phyloP scores from a whole-genome alignment of 2,113 vertebrate genomes.

The Pluvialis apricaria region DNA sequence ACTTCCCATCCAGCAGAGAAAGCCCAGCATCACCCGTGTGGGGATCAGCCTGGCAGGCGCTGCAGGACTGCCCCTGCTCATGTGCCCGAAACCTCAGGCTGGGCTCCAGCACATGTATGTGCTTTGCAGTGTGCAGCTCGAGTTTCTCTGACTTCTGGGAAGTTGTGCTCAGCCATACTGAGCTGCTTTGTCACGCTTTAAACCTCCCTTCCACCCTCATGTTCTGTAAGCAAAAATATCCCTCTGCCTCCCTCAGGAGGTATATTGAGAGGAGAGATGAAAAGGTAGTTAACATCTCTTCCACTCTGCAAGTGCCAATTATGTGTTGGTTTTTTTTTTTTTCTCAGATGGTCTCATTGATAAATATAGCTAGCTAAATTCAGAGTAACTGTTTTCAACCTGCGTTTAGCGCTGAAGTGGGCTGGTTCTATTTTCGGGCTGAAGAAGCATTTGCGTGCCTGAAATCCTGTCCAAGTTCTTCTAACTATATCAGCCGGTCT shows the following conservation, averaged over 20 bases:
- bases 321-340: background rate
- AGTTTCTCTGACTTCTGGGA: background rate
- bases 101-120: accelerated
- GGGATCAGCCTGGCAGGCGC: accelerated
- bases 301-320: background rate
- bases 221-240: conserved; percentile 27
- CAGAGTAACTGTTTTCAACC: conserved; percentile 36
- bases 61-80: accelerated
- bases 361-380: conserved; percentile 54
- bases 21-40: accelerated
- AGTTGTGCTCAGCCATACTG: background rate
- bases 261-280: background rate
- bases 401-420: conserved; percentile 31
- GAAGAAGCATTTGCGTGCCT: background rate
- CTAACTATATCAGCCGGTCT: conserved; percentile 16
- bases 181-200: background rate
- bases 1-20: background rate
- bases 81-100: background rate
- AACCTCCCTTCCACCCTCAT: background rate
- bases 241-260: background rate
- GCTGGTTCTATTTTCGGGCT: conserved; percentile 29
- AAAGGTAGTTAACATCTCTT: conserved; percentile 21
- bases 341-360: conserved; percentile 25
- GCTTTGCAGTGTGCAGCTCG: background rate
- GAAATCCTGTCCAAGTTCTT: conserved; percentile 4